Percentiles rank a stretch among this genome's conserved stretches.
These are phyloP conservation scores for Drosophila biarmipes DNA, from an alignment of 1,140 invertebrate genomes.

Conservation along the genomic window DNA sequence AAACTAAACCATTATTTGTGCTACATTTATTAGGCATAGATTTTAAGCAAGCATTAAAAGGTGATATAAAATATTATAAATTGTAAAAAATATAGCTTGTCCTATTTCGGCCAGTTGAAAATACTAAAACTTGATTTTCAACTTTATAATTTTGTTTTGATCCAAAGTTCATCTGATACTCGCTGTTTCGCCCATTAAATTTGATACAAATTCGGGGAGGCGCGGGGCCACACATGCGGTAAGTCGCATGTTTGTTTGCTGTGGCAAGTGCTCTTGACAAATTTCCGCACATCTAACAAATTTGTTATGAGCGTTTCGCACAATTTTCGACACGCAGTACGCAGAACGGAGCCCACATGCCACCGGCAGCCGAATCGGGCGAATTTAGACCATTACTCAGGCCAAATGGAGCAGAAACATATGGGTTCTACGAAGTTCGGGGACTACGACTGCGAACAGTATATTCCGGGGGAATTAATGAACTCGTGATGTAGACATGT, in stretches of 20 bases:
- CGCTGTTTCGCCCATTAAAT: not conserved
- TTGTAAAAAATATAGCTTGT: not conserved
- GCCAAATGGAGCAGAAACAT: conserved; percentile 54
- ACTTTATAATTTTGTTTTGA: conserved; percentile 1
- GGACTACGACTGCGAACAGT: conserved; percentile 15
- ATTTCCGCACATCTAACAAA: conserved; percentile 63
- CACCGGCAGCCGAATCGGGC: conserved; percentile 21
- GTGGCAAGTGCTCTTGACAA: conserved; percentile 56
- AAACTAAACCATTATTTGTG: no score
- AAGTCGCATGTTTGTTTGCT: conserved; percentile 39
- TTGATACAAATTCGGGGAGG: conserved; percentile 4
- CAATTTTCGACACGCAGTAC: conserved; percentile 41
- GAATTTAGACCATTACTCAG: conserved; percentile 60
- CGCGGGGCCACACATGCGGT: conserved; percentile 4
- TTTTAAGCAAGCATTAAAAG: no score
- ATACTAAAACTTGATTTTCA: not conserved
- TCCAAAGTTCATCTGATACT: not conserved
- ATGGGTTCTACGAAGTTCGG: conserved; percentile 20
- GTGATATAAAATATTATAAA: no score
- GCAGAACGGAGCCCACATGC: conserved; percentile 30
- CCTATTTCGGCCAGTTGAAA: no score
- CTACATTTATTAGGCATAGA: no score
- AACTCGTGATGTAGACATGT: conserved; percentile 70
- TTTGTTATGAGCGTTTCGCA: conserved; percentile 65
- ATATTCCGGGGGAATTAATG: conserved; percentile 62